Conservation (phyloP, 2,888 invertebrate genomes). For the Ceramica pisi region DNA sequence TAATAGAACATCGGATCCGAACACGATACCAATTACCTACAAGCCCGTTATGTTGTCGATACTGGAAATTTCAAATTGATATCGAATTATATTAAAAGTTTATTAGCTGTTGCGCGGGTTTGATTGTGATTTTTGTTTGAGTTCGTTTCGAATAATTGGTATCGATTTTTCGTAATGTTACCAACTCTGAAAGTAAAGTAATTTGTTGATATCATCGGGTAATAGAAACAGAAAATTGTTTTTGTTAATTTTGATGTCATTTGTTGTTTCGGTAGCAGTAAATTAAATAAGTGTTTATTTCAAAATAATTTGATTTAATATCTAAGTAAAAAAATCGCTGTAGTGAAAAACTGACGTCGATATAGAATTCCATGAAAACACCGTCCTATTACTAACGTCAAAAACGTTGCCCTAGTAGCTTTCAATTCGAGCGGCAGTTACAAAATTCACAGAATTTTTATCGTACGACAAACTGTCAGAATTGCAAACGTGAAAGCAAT, state of each 20-base stretch:
- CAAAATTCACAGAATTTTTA: constrained; percentile 46
- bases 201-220: constrained; percentile 35
- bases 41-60: constrained; percentile 43
- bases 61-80: constrained; percentile 62
- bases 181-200: constrained; percentile 9
- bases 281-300: neutral
- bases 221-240: constrained; percentile 12
- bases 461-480: constrained; percentile 40
- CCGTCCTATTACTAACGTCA: constrained; percentile 7
- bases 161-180: constrained; percentile 51
- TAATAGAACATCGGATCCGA: constrained; percentile 57
- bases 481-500: constrained; percentile 46
- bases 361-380: constrained; percentile 3
- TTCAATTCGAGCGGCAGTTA: constrained; percentile 26
- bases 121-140: constrained; percentile 64
- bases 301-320: too few species aligned
- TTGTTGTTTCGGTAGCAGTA: neutral
- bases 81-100: constrained; percentile 60
- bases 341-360: neutral
- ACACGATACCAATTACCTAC: constrained; percentile 67
- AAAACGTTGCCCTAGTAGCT: constrained; percentile 22
- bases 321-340: neutral
- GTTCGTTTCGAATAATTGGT: constrained; percentile 47
- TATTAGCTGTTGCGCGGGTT: constrained; percentile 45
- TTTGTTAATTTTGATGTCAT: constrained; percentile 9